Conservation (phyloP, 2,113 vertebrate species). For the Brienomyrus brachyistius region DNA sequence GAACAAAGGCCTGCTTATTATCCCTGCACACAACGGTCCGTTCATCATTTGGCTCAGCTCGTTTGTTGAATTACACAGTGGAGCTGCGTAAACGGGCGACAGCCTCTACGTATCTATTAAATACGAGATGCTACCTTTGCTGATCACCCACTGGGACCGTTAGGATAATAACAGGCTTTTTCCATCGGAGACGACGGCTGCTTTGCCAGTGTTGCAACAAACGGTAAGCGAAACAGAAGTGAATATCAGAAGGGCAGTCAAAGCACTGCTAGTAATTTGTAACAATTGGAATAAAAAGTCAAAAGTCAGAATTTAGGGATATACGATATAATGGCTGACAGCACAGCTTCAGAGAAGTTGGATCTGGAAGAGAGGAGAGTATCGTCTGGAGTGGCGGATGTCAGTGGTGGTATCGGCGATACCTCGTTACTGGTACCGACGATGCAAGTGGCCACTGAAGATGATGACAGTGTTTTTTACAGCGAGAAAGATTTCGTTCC, state of each 20-base stretch:
- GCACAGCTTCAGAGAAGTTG: neutral
- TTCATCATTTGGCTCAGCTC: constrained; percentile 56
- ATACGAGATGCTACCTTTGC: constrained; percentile 43
- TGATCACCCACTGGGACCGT: constrained; percentile 50
- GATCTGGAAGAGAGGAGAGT: constrained; percentile 46
- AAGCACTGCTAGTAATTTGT: neutral
- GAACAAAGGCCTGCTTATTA: constrained; percentile 79
- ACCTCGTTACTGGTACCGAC: constrained; percentile 18
- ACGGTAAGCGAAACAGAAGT: neutral
- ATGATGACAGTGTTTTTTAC: constrained; percentile 59
- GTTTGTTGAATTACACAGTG: constrained; percentile 55
- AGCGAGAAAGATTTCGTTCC: constrained; percentile 41
- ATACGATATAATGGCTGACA: constrained; percentile 57
- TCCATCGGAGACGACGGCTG: constrained; percentile 36
- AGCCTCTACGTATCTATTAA: constrained; percentile 48
- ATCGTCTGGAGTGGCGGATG: constrained; percentile 35
- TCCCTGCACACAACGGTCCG: constrained; percentile 67
- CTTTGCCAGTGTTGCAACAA: constrained; percentile 32
- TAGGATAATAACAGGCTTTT: constrained; percentile 25
- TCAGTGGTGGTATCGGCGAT: constrained; percentile 35
- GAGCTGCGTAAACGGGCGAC: constrained; percentile 58
- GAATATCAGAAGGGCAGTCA: neutral
- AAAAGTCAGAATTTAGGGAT: neutral
- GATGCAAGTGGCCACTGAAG: constrained; percentile 34
- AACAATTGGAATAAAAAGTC: neutral